These are phyloP conservation scores for Phasia obesa DNA, from an alignment of 2,888 invertebrate species.

Conservation along the genomic window DNA sequence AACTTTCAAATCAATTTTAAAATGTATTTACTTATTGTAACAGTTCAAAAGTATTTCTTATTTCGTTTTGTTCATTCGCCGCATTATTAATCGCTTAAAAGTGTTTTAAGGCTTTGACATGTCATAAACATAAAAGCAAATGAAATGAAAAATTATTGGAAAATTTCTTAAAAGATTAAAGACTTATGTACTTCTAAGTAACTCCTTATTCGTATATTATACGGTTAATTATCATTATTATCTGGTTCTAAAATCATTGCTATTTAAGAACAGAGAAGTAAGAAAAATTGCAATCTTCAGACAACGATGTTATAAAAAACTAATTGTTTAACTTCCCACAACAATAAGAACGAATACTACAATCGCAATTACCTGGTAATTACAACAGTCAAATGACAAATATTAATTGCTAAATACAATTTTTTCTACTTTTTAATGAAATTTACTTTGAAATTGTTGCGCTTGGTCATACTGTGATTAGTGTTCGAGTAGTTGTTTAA, in stretches of 20 bases:
- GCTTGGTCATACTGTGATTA: not conserved
- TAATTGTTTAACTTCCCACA: slow-evolving; percentile 69
- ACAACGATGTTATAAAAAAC: slow-evolving; percentile 29
- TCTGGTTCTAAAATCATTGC: slow-evolving; percentile 50
- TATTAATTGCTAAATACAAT: slow-evolving; percentile 60
- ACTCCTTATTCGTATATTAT: slow-evolving; percentile 34
- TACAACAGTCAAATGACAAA: slow-evolving; percentile 59
- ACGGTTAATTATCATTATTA: slow-evolving; percentile 40
- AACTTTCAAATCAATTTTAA: not conserved
- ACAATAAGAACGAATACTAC: not conserved
- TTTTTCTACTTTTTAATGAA: not conserved
- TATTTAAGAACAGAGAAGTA: slow-evolving; percentile 12
- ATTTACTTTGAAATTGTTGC: slow-evolving; percentile 10
- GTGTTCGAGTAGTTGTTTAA: slow-evolving; percentile 5
- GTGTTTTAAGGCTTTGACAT: not conserved
- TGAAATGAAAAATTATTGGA: not conserved
- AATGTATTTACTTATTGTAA: not conserved
- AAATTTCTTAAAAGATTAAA: slow-evolving; percentile 36
- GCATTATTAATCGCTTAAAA: not conserved
- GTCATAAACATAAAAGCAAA: slow-evolving; percentile 5
- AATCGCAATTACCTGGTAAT: slow-evolving; percentile 26
- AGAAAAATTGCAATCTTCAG: slow-evolving; percentile 15
- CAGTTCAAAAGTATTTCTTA: not conserved
- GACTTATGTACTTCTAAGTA: slow-evolving; percentile 6
- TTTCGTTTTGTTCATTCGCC: not conserved